phyloP scores from a whole-genome alignment of 1,140 invertebrate species.

The Lordiphosa stackelbergi region DNA sequence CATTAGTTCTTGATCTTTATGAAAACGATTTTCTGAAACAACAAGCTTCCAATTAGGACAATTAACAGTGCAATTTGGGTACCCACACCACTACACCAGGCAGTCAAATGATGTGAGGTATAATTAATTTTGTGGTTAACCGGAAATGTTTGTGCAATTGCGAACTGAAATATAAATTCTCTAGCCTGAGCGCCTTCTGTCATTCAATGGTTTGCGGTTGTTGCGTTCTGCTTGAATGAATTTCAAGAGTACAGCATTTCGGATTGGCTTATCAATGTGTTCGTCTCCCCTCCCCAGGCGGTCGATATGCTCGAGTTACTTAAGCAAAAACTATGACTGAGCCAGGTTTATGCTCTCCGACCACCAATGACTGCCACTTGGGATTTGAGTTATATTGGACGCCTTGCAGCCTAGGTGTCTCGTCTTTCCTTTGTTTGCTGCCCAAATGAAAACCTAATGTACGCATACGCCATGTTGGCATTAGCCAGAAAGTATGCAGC shows the following conservation, averaged over 20 bases:
- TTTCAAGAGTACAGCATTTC: constrained; percentile 48
- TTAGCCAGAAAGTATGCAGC: not conserved
- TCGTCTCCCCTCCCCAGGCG: not conserved
- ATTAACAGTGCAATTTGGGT: no score
- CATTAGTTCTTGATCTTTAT: no score
- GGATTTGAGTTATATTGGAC: constrained; percentile 33
- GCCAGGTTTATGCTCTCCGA: constrained; percentile 14
- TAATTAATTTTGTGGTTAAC: constrained; percentile 1
- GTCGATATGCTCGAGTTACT: constrained; percentile 40
- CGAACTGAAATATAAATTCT: constrained; percentile 24
- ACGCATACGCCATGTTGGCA: constrained; percentile 18
- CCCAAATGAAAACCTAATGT: constrained; percentile 9
- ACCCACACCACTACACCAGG: no score
- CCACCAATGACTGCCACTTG: constrained; percentile 47
- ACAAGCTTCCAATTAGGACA: no score
- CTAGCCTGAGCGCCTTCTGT: constrained; percentile 14
- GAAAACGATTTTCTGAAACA: no score
- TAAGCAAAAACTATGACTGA: constrained; percentile 46
- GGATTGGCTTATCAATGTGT: constrained; percentile 49
- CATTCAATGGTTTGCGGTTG: constrained; percentile 36
- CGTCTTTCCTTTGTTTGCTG: constrained; percentile 22
- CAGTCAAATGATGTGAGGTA: not conserved
- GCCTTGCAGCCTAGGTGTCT: constrained; percentile 1
- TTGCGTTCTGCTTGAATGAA: constrained; percentile 21
- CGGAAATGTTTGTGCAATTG: not conserved